Evolutionary conservation across 2,888 invertebrate species (phyloP).

Genomic region (Agrotis puta): DNA sequence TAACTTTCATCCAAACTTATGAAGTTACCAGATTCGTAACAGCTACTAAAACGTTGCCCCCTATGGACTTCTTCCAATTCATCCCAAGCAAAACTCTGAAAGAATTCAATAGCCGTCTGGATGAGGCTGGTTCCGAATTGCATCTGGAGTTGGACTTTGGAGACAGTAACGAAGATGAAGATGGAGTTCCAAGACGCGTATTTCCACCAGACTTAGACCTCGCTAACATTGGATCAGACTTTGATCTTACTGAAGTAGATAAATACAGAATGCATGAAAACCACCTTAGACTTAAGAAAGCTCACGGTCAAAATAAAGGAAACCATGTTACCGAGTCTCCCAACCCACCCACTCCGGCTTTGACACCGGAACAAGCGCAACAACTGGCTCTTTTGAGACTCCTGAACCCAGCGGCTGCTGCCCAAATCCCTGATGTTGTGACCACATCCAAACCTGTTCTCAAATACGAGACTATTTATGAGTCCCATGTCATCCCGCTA

Average conservation of each 20-base stretch:
- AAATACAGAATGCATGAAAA: constrained; percentile 90
- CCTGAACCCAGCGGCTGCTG: constrained; percentile 93
- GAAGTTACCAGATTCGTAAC: constrained; percentile 96
- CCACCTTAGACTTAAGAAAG: constrained; percentile 88
- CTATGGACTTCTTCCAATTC: constrained; percentile 96
- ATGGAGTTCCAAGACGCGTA: constrained; percentile 86
- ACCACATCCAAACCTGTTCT: constrained; percentile 95
- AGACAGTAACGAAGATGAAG: constrained; percentile 93
- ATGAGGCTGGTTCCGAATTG: constrained; percentile 97
- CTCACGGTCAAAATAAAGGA: constrained; percentile 86
- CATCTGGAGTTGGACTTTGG: constrained; percentile 96
- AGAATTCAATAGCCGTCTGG: constrained; percentile 96
- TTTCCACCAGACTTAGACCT: constrained; percentile 93
- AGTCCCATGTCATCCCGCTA: constrained; percentile 95
- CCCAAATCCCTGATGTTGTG: constrained; percentile 93
- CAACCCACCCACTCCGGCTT: constrained; percentile 86
- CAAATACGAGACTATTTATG: constrained; percentile 94
- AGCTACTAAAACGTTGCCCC: constrained; percentile 97
- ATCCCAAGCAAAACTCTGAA: constrained; percentile 96
- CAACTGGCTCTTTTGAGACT: constrained; percentile 94
- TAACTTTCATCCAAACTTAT: constrained; percentile 97
- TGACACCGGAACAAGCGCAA: constrained; percentile 94
- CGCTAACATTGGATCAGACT: constrained; percentile 93
- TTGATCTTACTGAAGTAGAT: constrained; percentile 93
- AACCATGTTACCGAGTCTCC: constrained; percentile 90